Evolutionary conservation across 2,113 vertebrate species (phyloP), one percentile per base, ranked within the genome.

Genomic region (Malaclemys terrapin): DNA sequence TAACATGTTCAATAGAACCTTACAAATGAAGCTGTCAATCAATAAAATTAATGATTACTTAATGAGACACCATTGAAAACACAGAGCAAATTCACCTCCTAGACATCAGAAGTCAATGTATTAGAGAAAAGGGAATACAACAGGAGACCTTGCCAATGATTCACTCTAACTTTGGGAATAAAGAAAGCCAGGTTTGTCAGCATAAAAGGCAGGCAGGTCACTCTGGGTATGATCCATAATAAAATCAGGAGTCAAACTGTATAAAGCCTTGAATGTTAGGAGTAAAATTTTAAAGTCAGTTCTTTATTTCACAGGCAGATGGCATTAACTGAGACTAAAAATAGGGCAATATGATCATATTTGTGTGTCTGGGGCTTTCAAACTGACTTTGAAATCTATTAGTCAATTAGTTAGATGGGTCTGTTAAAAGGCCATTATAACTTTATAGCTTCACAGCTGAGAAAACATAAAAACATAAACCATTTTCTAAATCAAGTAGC

Each of bases 291-390:
- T 42, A 62, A 91, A 93, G 90, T 80, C 69, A 80, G 25, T 95
- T 97, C 84, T 93, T 87, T 49, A 56, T 85, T 29, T 90, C 38
- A 88, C 89, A 95, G 91, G 83, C 62, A 96, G 89, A 75, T 93
- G 81, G 89, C 85, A 94, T 92, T 96, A 94, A 89, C 82, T 0
- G 2, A 91, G 95, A 76, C 72, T 42, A 79, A 91, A 76, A 93
- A 49, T 31, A 81, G 84, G 52, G 47, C 24, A 49, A 80, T n/a
- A 38, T 49, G 78, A 87, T 83, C 1, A 0, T 22, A 24, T 42
- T 95, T 62, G 79, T 86, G 57, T 88, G 38, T 80, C 76, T 2
- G 3, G 50, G 10, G 19, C 38, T 89, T 84, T 54, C 54, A 79
- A 0, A 5, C 31, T 17, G 24, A 53, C 17, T 45, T 53, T 76